Evolutionary conservation across 1,140 invertebrate genomes (phyloP), one percentile per base, ranked within the genome.

Genomic region (Ceratoteleas bidentatus): DNA sequence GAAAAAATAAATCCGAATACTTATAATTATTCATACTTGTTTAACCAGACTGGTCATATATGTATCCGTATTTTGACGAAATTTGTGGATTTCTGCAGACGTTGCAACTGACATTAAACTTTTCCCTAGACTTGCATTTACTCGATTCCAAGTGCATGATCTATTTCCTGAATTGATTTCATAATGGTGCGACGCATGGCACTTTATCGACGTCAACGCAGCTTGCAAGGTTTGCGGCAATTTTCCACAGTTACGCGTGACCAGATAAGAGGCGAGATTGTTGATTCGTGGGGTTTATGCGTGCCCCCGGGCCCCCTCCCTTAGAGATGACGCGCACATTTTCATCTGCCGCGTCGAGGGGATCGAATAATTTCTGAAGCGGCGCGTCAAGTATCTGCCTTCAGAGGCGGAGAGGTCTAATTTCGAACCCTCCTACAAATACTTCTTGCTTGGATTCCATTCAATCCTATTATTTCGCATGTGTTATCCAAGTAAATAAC

Each of bases 331-430:
- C 66, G 74, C 60, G 54, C 56, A 66, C 73, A 84, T 85, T 86
- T 85, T 81, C 80, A 87, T 86, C 83, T 77, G 66, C 75, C 85
- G 70, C 86, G 76, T 81, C 81, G 79, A 85, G 82, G 79, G 85
- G 79, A 73, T 66, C 64, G 68, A 66, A 73, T 82, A 73, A 77
- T 82, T 82, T 82, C 68, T 33, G 58, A 76, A 82, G 73, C 79
- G 66, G 60, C 10, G 65, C 61, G 73, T 81, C 70, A 87, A 86
- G 85, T 86, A 80, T 88, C 85, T 83, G 85, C 86, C 81, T n/a
- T 83, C 81, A 82, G 84, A 81, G 84, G 85, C 83, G 81, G 81
- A 84, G 84, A 86, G 83, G 85, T 78, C 79, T 79, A 83, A 85
- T 87, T 86, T 85, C 74, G 79, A 81, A 75, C 79, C 85, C 86